Evolutionary conservation across 2,888 invertebrate species (phyloP).

Genomic region (Pseudococcus viburni): DNA sequence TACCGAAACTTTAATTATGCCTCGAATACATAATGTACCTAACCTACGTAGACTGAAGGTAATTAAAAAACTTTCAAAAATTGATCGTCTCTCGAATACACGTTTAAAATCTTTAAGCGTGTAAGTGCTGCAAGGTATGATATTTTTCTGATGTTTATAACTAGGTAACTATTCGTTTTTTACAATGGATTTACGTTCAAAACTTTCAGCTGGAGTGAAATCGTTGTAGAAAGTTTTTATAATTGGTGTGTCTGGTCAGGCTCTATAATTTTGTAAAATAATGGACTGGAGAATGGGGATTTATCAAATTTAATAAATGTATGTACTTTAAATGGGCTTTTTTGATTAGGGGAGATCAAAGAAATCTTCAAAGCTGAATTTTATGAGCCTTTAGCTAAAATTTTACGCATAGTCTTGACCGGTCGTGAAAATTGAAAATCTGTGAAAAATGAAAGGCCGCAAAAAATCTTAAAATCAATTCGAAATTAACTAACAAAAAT

Average conservation of each 20-base stretch:
- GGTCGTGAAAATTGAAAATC: no score
- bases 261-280: no score
- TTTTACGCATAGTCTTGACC: no score
- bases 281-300: no score
- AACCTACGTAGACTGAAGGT: constrained; percentile 1
- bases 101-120: neutral
- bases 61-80: constrained; percentile 52
- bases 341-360: no score
- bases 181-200: neutral
- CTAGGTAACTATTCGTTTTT: neutral
- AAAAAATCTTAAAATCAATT: no score
- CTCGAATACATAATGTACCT: neutral
- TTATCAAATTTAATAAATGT: no score
- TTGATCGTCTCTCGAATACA: constrained; percentile 18
- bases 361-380: no score
- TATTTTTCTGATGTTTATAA: neutral
- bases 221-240: neutral
- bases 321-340: no score
- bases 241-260: neutral
- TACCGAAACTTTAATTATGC: neutral
- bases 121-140: neutral
- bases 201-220: neutral
- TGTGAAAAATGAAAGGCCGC: no score
- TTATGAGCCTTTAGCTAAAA: no score
- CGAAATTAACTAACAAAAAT: no score